A percentile compares a stretch with the other conserved stretches of the same genome.
These are phyloP conservation scores for Excalfactoria chinensis DNA, from an alignment of 2,113 vertebrate genomes.

Conservation along the genomic window DNA sequence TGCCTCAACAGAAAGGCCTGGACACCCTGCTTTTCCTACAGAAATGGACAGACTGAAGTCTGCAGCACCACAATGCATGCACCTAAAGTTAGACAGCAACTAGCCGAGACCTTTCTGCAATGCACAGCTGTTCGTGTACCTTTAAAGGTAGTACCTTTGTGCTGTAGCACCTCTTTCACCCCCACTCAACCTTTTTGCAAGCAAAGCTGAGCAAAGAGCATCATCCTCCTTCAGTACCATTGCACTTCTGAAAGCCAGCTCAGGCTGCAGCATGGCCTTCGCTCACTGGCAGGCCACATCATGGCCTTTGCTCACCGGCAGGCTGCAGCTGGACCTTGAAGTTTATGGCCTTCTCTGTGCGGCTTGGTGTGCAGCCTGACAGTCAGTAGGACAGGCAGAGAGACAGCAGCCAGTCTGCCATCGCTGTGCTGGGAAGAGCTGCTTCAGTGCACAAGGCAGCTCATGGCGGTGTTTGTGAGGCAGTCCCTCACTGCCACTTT, in stretches of 20 bases:
- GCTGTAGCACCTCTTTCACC: background rate
- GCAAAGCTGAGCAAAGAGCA: background rate
- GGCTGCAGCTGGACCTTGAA: background rate
- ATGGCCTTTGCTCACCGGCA: background rate
- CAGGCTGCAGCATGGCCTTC: fast-evolving
- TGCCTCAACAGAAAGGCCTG: background rate
- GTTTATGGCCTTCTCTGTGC: background rate
- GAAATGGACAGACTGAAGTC: background rate
- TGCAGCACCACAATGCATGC: background rate
- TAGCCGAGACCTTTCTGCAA: fast-evolving
- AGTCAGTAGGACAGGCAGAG: background rate
- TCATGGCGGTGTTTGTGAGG: background rate
- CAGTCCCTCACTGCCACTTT: background rate
- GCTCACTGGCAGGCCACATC: background rate
- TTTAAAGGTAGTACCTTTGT: background rate
- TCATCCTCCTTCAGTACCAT: background rate
- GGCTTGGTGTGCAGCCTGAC: background rate
- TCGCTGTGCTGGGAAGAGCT: background rate
- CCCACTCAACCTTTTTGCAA: background rate
- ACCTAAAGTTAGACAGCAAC: background rate
- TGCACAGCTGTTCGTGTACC: background rate
- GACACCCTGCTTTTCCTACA: background rate
- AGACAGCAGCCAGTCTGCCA: background rate
- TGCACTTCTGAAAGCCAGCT: background rate
- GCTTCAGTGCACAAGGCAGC: background rate